phyloP scores from a whole-genome alignment of 2,113 vertebrate genomes.

The Alethe castanea region DNA sequence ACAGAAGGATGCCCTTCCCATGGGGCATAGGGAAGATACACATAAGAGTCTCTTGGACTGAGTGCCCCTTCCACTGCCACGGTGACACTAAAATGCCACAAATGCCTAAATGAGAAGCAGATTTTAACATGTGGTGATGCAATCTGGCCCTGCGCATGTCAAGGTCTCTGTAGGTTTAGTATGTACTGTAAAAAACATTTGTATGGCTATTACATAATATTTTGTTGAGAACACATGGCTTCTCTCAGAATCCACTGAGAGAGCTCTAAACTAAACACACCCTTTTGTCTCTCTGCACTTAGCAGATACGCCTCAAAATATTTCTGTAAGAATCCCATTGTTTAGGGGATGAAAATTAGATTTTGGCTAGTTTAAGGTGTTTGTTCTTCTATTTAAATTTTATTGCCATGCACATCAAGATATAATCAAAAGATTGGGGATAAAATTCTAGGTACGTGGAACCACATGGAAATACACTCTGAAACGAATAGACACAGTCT shows the following conservation, averaged over 20 bases:
- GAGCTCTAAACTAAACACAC: not conserved
- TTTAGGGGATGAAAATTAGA: not conserved
- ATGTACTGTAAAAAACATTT: not conserved
- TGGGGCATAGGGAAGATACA: not conserved
- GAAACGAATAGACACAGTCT: not conserved
- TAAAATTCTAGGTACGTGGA: not conserved
- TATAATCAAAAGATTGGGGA: not conserved
- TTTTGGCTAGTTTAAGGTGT: not conserved
- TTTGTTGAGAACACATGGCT: not conserved
- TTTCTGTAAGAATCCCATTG: not conserved
- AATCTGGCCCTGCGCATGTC: rapidly evolving
- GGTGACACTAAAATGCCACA: not conserved
- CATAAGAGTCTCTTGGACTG: not conserved
- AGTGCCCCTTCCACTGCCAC: not conserved
- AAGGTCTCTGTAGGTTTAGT: not conserved
- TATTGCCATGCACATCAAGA: not conserved
- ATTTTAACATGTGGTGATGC: not conserved
- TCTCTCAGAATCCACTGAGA: not conserved
- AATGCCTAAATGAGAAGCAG: not conserved
- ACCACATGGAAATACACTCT: not conserved
- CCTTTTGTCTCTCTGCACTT: not conserved
- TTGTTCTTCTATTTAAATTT: not conserved
- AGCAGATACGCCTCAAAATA: not conserved
- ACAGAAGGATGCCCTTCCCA: not conserved
- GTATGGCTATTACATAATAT: not conserved